A percentile compares a stretch with the other conserved stretches of the same genome.
Evolutionary conservation across 2,888 invertebrate species (phyloP).

Genomic region (Caenorhabditis becei): DNA sequence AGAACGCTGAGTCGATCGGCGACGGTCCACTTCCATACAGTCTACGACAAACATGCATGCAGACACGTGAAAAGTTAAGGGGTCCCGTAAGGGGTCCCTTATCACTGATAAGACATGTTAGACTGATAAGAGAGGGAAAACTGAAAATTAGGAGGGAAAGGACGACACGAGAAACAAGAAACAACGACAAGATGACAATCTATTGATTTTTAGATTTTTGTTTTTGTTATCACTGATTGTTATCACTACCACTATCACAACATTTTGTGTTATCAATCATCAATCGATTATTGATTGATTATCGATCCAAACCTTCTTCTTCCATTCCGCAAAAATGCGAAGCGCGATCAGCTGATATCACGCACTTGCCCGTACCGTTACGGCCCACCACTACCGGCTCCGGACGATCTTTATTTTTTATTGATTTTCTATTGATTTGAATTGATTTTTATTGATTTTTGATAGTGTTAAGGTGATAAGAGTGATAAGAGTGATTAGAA

Average conservation of each 20-base stretch:
- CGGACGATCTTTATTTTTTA: slow-evolving; percentile 45
- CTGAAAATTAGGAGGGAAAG: slow-evolving; percentile 33
- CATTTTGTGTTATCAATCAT: not conserved
- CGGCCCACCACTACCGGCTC: slow-evolving; percentile 61
- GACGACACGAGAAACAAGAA: slow-evolving; percentile 7
- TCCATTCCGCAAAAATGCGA: slow-evolving; percentile 81
- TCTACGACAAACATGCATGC: slow-evolving; percentile 42
- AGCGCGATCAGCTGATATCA: slow-evolving; percentile 80
- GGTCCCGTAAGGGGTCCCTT: not conserved
- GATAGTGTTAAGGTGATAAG: not conserved
- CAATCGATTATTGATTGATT: slow-evolving; percentile 26
- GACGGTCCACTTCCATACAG: slow-evolving; percentile 50
- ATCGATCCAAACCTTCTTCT: slow-evolving; percentile 71
- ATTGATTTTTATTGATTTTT: too few species aligned
- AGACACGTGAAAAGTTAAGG: not conserved
- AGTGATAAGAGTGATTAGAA: too few species aligned
- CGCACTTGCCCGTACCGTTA: slow-evolving; percentile 76
- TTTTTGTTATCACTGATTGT: not conserved
- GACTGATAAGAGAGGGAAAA: slow-evolving; percentile 1
- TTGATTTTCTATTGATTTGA: too few species aligned
- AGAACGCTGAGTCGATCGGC: slow-evolving; percentile 25
- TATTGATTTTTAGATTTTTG: not conserved
- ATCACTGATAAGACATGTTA: slow-evolving; percentile 9
- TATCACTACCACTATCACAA: slow-evolving; percentile 31
- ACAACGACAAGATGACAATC: not conserved